These are phyloP conservation scores for Conus betulinus DNA, from an alignment of 1,140 invertebrate genomes.

Conservation along the genomic window DNA sequence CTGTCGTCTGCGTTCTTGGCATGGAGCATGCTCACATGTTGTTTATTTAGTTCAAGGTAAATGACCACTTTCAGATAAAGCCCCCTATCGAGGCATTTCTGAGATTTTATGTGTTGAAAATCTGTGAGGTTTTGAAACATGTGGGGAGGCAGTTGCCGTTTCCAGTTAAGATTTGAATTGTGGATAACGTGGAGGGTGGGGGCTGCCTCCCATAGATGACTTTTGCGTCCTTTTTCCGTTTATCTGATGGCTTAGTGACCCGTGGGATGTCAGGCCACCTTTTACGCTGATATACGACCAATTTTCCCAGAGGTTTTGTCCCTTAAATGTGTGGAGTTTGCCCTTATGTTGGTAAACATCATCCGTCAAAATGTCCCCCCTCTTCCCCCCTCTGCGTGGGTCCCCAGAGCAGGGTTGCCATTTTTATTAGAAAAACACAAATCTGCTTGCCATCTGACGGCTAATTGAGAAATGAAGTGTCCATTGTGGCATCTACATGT, in stretches of 20 bases:
- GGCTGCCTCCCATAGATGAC: conserved; percentile 18
- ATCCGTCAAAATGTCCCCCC: conserved; percentile 12
- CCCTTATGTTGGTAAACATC: not conserved
- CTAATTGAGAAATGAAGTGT: conserved; percentile 11
- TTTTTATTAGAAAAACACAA: conserved; percentile 27
- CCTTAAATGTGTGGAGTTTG: not conserved
- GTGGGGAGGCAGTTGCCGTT: not conserved
- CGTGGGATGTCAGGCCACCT: conserved; percentile 19
- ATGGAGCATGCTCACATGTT: conserved; percentile 10
- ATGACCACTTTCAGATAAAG: conserved; percentile 31
- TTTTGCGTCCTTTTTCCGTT: conserved; percentile 3
- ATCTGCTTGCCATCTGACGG: conserved; percentile 1
- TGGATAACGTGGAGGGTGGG: conserved; percentile 15
- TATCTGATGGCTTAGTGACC: conserved; percentile 32
- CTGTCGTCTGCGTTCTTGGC: too few species aligned
- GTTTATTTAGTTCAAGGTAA: conserved; percentile 29
- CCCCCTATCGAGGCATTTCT: not conserved
- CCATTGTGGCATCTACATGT: not conserved
- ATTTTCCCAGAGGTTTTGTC: conserved; percentile 20
- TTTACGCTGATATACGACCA: conserved; percentile 20
- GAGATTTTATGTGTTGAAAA: conserved; percentile 16
- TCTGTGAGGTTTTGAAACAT: not conserved
- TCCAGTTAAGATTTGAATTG: conserved; percentile 19
- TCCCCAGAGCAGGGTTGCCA: not conserved
- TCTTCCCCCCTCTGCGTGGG: not conserved